phyloP scores from a whole-genome alignment of 1,140 invertebrate genomes.

The Drosophila willistoni region DNA sequence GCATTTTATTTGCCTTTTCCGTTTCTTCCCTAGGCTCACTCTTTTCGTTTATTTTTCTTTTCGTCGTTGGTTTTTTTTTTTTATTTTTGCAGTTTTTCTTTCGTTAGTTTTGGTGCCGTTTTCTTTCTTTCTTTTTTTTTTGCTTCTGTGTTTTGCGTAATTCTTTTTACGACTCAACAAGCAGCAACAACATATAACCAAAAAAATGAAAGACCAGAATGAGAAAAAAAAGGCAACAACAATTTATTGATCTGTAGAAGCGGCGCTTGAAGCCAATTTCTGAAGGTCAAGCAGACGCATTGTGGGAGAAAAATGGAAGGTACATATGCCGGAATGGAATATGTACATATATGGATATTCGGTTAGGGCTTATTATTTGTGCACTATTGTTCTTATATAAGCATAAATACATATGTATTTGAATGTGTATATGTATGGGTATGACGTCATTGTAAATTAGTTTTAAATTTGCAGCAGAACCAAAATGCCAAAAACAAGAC shows the following conservation, averaged over 20 bases:
- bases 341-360: constrained; percentile 60
- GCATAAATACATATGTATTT: neutral
- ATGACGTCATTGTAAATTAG: constrained; percentile 77
- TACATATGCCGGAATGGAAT: neutral
- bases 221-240: constrained; percentile 6
- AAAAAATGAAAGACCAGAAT: constrained; percentile 19
- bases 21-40: constrained; percentile 22
- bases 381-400: constrained; percentile 2
- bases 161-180: constrained; percentile 80
- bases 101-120: constrained; percentile 53
- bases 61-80: neutral
- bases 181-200: constrained; percentile 58
- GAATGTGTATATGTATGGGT: neutral
- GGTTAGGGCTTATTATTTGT: constrained; percentile 2
- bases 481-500: constrained; percentile 58
- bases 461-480: constrained; percentile 70
- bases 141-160: constrained; percentile 57
- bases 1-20: constrained; percentile 57
- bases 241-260: constrained; percentile 69
- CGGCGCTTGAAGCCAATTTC: constrained; percentile 67
- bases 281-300: constrained; percentile 78
- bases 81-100: constrained; percentile 27
- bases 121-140: constrained; percentile 23
- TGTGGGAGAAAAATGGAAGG: constrained; percentile 28
- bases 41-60: constrained; percentile 2